Evolutionary conservation across 2,888 invertebrate species (phyloP).

Genomic region (Trichopria drosophilae): DNA sequence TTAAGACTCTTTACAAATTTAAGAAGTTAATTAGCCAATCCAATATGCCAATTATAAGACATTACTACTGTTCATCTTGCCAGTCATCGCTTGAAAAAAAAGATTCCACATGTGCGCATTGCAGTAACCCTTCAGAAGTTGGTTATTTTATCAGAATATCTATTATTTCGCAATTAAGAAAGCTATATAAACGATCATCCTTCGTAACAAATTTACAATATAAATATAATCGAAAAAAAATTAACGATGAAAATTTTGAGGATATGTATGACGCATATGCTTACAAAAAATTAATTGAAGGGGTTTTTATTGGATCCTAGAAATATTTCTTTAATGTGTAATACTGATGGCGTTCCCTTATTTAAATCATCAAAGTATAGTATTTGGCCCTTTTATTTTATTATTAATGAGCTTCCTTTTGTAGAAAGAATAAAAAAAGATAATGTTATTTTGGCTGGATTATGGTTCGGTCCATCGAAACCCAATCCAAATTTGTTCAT

Average conservation of each 20-base stretch:
- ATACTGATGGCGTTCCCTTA: slow-evolving; percentile 3
- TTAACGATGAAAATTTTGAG: background rate
- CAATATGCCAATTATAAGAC: too few species aligned
- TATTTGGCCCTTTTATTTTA: slow-evolving; percentile 11
- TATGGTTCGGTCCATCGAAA: slow-evolving; percentile 19
- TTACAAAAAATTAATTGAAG: background rate
- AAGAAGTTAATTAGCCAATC: too few species aligned
- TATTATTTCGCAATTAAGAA: too few species aligned
- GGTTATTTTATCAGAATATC: too few species aligned
- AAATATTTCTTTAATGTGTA: slow-evolving; percentile 3
- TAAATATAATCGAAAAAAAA: background rate
- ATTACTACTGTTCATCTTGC: too few species aligned
- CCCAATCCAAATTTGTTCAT: slow-evolving; percentile 22
- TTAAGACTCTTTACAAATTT: too few species aligned
- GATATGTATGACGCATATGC: slow-evolving; percentile 4
- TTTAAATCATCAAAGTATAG: slow-evolving; percentile 8
- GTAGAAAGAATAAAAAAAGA: slow-evolving; percentile 16
- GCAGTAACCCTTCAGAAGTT: too few species aligned
- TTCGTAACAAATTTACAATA: too few species aligned
- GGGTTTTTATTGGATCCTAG: too few species aligned
- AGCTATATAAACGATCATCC: too few species aligned
- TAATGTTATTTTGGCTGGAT: slow-evolving; percentile 17
- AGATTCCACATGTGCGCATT: too few species aligned
- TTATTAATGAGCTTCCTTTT: slow-evolving; percentile 1
- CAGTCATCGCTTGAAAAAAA: too few species aligned